Evolutionary conservation across 2,797 vertebrate genomes (phyloP).

Genomic region (Acanthopagrus latus): DNA sequence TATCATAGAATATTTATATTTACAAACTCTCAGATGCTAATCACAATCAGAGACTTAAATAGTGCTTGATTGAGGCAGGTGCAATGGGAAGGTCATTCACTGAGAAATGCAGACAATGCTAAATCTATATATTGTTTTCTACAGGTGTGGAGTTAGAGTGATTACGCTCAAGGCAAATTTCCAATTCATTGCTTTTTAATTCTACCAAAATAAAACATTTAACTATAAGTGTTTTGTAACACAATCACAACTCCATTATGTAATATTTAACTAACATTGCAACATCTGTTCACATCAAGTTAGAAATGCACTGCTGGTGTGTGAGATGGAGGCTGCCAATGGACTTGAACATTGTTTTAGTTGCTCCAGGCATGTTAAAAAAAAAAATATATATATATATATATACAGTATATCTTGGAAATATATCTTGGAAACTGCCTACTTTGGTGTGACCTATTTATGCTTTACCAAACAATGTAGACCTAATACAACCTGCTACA

Average conservation of each 20-base stretch:
- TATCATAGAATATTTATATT: conserved; percentile 18
- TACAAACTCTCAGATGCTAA: conserved; percentile 26
- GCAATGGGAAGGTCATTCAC: conserved; percentile 46
- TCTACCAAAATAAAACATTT: conserved; percentile 20
- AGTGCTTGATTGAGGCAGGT: conserved; percentile 54
- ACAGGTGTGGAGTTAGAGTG: conserved; percentile 23
- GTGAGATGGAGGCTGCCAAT: not conserved
- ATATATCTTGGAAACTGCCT: not conserved
- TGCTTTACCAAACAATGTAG: not conserved
- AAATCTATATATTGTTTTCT: conserved; percentile 24
- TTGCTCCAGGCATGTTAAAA: not conserved
- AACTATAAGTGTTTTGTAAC: not conserved
- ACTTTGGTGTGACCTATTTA: not conserved
- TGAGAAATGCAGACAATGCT: conserved; percentile 37
- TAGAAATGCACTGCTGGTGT: not conserved
- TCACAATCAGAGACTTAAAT: conserved; percentile 44
- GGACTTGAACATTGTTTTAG: not conserved
- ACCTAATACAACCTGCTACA: not conserved
- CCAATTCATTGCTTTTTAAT: conserved; percentile 26
- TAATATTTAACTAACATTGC: conserved; percentile 11
- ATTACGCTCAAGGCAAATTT: conserved; percentile 33
- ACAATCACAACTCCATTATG: conserved; percentile 1
- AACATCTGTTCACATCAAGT: not conserved
- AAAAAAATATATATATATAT: too few relatives aligned
- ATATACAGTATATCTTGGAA: too few relatives aligned